phyloP scores from a whole-genome alignment of 2,797 vertebrate species.

The Glyptemys insculpta region DNA sequence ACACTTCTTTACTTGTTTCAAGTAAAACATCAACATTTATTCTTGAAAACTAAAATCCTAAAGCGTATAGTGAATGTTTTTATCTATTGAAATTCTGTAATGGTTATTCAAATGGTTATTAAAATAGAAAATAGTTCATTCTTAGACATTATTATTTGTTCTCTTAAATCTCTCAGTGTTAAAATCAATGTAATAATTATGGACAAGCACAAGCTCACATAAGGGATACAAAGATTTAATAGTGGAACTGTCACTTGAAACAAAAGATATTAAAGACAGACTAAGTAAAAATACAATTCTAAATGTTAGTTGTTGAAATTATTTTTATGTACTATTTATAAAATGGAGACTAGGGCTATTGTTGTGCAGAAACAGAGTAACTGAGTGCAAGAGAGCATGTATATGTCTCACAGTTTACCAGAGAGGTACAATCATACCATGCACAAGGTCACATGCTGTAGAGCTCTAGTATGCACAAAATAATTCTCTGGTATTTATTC shows the following conservation, averaged over 20 bases:
- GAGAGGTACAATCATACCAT: not conserved
- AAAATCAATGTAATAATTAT: constrained; percentile 16
- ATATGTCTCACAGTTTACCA: constrained; percentile 29
- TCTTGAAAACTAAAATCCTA: not conserved
- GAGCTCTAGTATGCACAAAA: constrained; percentile 37
- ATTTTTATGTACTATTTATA: not conserved
- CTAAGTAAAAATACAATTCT: constrained; percentile 27
- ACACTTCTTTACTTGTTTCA: not conserved
- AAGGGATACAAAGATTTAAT: constrained; percentile 7
- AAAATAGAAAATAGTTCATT: not conserved
- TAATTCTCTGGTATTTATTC: constrained; percentile 51
- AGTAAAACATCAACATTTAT: not conserved
- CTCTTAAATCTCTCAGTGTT: not conserved
- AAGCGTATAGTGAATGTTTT: accelerated
- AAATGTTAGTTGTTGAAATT: not conserved
- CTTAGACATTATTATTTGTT: not conserved
- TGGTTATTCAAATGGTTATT: not conserved
- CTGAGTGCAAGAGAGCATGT: constrained; percentile 6
- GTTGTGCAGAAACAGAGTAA: not conserved
- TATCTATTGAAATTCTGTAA: not conserved
- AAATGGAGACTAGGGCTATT: constrained; percentile 1
- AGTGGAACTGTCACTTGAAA: not conserved
- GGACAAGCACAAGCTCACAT: constrained; percentile 37
- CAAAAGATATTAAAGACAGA: not conserved
- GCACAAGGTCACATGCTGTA: constrained; percentile 25